Base-by-base conservation (phyloP, 2,888 invertebrate species). In the Hirtodrosophila alboralis region DNA sequence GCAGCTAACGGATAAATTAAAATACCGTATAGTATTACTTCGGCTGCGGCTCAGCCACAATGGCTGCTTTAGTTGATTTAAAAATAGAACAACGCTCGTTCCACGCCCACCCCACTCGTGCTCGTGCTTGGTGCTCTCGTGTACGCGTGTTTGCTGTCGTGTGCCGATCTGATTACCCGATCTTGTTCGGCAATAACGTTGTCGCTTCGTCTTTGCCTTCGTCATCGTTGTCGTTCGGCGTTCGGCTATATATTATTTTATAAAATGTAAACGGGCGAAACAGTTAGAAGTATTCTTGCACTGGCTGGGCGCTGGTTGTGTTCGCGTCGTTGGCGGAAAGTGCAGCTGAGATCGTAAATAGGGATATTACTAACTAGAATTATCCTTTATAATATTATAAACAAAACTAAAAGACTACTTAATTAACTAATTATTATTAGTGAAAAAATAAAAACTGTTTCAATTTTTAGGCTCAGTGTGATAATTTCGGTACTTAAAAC, bases 281-380 rank as follows among this genome's bases (percentile, higher is more conserved):
- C 75, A 78, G 73, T 85, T 84, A 85, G 85, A 85, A 85, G 81
- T 84, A 81, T 86, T 86, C 86, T 81, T 77, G 67, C 72, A 69
- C 68, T 85, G 84, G 52, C 70, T 70, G 73, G 65, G 70, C 85
- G 69, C 79, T 67, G 83, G 77, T 72, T 73, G 83, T 81, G 76
- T 75, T 67, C 59, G 76, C 56, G 75, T 58, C 47, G 54, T 56
- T 67, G 41, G 36, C 68, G 58, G 31, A 52, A 71, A 58, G 40
- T 65, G 54, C 51, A 54, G 57, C 52, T 30, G 40, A 37, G 63
- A 41, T 51, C 49, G 33, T n/a, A 33, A 38, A 36, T 16, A 13
- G n/a, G 21, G 13, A 33, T 23, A 48, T 52, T 13, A n/a, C 9
- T 6, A 21, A 21, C 5, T 6, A 23, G 18, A 18, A 18, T 10